Base-by-base conservation (phyloP, 2,888 invertebrate genomes). In the Seira sanloemensis region DNA sequence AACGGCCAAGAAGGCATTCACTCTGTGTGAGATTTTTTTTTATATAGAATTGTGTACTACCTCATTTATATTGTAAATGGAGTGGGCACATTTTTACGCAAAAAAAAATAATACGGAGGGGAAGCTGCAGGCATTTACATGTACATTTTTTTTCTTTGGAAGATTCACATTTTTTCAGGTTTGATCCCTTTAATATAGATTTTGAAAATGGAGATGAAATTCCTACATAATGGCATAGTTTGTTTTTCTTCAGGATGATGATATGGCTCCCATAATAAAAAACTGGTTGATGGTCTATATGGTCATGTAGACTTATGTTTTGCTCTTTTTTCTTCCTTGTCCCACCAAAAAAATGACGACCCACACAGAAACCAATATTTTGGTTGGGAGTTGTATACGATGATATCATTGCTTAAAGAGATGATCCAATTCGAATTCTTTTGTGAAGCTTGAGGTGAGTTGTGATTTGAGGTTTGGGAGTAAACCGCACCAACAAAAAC, bases 211-310 rank as follows among this genome's bases (percentile, higher is more conserved):
- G n/a, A n/a, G n/a, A n/a, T n/a, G n/a, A n/a, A n/a, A n/a, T n/a
- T n/a, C n/a, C n/a, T 24, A 23, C 66, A 26, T 74, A 65, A 62
- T 27, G n/a, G n/a, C 78, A 78, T 78, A 71, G 72, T 66, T 78
- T 71, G 72, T 72, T 72, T 24, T 54, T 46, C 46, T 27, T 73
- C 25, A 25, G 7, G 65, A 73, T 58, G 26, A 26, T 69, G 71
- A 77, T 72, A 72, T 67, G 72, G 73, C 72, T 66, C 79, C 79
- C 79, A 79, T 79, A 79, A 78, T 66, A n/a, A n/a, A n/a, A n/a
- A n/a, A n/a, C n/a, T n/a, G n/a, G n/a, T n/a, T n/a, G n/a, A n/a
- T n/a, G n/a, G n/a, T n/a, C n/a, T n/a, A n/a, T n/a, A n/a, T 72
- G 78, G 78, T 78, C 72, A 72, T 65, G 66, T 58, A n/a, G n/a